Evolutionary conservation across 2,797 vertebrate species (phyloP), one percentile per base, ranked within the genome.

Genomic region (Ptychadena robeensis): DNA sequence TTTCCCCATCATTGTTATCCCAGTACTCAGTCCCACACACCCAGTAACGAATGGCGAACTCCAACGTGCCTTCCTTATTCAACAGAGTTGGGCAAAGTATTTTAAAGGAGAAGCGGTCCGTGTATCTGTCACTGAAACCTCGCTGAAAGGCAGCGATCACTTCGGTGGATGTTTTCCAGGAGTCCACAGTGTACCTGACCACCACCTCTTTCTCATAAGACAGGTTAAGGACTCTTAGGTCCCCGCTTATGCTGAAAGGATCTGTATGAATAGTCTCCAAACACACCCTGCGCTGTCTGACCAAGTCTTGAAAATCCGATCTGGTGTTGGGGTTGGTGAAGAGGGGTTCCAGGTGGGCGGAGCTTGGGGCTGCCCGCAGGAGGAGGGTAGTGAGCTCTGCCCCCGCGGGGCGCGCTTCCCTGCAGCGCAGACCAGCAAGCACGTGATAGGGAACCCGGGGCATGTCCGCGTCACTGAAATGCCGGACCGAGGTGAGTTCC

Each of bases 1-100:
- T 96, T 81, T 87, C 90, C 6, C 96, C 96, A 1, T 91, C 89
- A 72, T 98, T 96, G 86, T 96, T 98, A 92, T 97, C 96, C 96
- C 96, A 98, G 78, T 91, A 97, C 85, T 97, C 96, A 2, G 91
- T 34, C 0, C 93, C 95, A 0, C 89, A 94, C 11, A 96, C 96
- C 68, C 92, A 91, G 92, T 96, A 98, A 72, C 94, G 95, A 2
- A 98, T 90, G 7, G 96, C 96, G 82, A 97, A 97, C 89, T 97
- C 96, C 73, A 97, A 78, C 0, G 89, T 40, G 66, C 94, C 89
- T 0, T 95, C 93, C 59, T 86, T 90, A 53, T 93, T 93, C n/a
- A 93, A 87, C 85, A 91, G 94, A 0, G 90, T 90, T 2, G 93
- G 95, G 78, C 89, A 93, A 86, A 95, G 92, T 83, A 97, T 88